A percentile compares a stretch with the other conserved stretches of the same genome.
These are phyloP conservation scores for Phrynocephalus versicolor DNA, from an alignment of 2,113 vertebrate genomes.

Conservation along the genomic window DNA sequence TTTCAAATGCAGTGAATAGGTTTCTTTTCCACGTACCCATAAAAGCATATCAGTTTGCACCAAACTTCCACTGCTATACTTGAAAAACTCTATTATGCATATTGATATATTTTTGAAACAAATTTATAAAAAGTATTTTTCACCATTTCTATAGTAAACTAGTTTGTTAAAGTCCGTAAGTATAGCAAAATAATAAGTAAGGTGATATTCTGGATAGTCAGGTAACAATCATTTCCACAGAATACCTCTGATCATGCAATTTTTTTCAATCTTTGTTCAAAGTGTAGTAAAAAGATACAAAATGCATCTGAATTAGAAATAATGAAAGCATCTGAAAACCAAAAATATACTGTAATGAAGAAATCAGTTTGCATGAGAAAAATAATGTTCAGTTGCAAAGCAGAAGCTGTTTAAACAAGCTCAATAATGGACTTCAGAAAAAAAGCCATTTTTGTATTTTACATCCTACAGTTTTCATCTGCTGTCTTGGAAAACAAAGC, in stretches of 20 bases:
- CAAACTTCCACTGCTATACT: neutral
- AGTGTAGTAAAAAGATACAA: neutral
- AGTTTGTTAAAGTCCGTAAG: neutral
- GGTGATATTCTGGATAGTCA: neutral
- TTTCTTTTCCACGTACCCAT: neutral
- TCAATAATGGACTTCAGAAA: neutral
- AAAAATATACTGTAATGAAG: neutral
- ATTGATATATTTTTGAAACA: neutral
- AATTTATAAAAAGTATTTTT: neutral
- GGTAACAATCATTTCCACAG: neutral
- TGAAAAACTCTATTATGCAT: neutral
- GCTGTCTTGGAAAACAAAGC: neutral
- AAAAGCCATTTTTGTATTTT: neutral
- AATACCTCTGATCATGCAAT: neutral
- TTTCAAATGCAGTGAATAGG: neutral
- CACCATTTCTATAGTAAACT: neutral
- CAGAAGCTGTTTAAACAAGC: neutral
- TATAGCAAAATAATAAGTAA: neutral
- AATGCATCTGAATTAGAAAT: neutral
- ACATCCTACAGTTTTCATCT: neutral
- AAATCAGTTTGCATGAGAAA: neutral
- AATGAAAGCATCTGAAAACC: neutral
- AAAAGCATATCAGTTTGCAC: neutral
- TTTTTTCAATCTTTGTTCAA: neutral
- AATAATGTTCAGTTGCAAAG: neutral